phyloP scores from a whole-genome alignment of 2,113 vertebrate genomes.

The Chaetura pelagica region DNA sequence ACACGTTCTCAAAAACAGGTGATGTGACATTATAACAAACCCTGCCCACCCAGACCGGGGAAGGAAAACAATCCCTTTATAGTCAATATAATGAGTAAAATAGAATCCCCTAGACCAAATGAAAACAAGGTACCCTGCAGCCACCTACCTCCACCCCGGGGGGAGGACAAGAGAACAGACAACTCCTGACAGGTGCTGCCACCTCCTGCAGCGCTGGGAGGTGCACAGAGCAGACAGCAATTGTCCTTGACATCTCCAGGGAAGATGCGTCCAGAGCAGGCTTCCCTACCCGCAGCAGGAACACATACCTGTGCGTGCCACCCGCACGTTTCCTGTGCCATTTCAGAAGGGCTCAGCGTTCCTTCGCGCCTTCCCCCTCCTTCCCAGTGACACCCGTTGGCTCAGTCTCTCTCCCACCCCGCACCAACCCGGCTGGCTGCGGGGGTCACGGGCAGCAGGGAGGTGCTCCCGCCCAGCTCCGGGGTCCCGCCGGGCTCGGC shows the following conservation, averaged over 20 bases:
- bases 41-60: not conserved
- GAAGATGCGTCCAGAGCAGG: not conserved
- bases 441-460: accelerated
- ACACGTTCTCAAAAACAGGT: accelerated
- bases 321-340: not conserved
- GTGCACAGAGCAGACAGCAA: not conserved
- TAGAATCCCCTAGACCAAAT: not conserved
- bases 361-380: not conserved
- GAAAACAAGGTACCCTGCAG: not conserved
- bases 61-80: not conserved
- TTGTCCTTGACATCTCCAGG: not conserved
- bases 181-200: not conserved
- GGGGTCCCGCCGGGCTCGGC: accelerated
- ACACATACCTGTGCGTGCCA: accelerated
- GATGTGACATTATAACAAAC: not conserved
- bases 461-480: accelerated
- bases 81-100: not conserved
- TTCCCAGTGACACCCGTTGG: not conserved
- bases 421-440: no score
- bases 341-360: not conserved
- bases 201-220: not conserved
- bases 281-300: not conserved
- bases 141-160: accelerated
- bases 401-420: not conserved
- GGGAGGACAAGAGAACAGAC: not conserved